Evolutionary conservation across 2,888 invertebrate genomes (phyloP), one percentile per base, ranked within the genome.

Genomic region (Heliconius cydno): DNA sequence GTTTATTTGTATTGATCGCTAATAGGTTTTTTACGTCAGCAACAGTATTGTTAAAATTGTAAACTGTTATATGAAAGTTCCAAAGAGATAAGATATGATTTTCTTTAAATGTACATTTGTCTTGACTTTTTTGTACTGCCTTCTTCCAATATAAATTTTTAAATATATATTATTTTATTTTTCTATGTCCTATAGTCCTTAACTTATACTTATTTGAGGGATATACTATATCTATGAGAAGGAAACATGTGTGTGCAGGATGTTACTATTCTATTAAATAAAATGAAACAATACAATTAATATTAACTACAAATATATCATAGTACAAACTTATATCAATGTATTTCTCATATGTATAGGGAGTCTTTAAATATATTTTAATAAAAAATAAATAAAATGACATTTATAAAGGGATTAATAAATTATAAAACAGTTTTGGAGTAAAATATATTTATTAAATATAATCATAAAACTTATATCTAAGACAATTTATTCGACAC

Each of bases 361-460:
- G 30, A 30, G 30, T 34, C 7, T 34, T 30, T 30, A 30, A 3
- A 30, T 30, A 6, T 30, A 30, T 6, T 30, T 30, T 22, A 57
- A 6, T 2, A 57, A 28, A 28, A 28, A 28, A 28, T 10, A n/a
- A 7, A 22, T 7, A 19, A 52, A 52, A 52, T 52, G 6, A 52
- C 12, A 52, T 52, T 52, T 5, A 22, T 57, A 57, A 13, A 57
- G 22, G n/a, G 4, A 73, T 38, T 66, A 77, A 77, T 57, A 63
- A 57, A 63, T 28, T 22, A 66, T 41, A 30, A 63, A 2, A 30
- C 10, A n/a, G 13, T 30, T 19, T 30, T 68, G 9, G 52, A 78
- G 73, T 74, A 78, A 78, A 78, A 74, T 78, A 78, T 57, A 38
- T 78, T 78, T 78, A 78, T 78, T 78, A 74, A 78, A 78, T 68